phyloP scores from a whole-genome alignment of 2,797 vertebrate species.

The Pangasius djambal region DNA sequence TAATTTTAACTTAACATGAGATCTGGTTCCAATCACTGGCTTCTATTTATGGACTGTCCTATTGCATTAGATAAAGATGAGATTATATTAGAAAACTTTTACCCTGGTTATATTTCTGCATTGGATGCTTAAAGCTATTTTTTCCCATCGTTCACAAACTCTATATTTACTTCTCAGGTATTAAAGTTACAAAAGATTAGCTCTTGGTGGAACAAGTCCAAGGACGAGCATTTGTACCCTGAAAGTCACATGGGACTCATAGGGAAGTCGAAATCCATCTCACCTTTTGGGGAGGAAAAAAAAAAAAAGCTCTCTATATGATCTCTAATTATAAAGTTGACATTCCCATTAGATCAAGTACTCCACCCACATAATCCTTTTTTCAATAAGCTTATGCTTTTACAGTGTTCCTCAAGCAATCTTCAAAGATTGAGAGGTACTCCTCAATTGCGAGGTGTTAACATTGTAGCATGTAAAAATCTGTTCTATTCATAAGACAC shows the following conservation, averaged over 20 bases:
- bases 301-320: not conserved
- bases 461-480: not conserved
- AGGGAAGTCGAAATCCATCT: not conserved
- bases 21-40: not conserved
- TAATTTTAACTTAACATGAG: no score
- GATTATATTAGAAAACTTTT: not conserved
- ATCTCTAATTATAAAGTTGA: not conserved
- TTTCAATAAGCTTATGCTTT: slow-evolving; percentile 3
- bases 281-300: not conserved
- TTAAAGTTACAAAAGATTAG: not conserved
- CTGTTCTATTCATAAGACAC: not conserved
- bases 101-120: not conserved
- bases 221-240: not conserved
- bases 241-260: not conserved
- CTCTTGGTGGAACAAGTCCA: not conserved
- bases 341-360: not conserved
- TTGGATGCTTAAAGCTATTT: not conserved
- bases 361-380: not conserved
- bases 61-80: not conserved
- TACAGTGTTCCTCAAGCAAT: not conserved
- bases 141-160: not conserved
- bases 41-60: not conserved
- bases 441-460: not conserved
- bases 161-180: not conserved
- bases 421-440: not conserved